Conservation (phyloP, 1,140 invertebrate species). For the Asbolus verrucosus region DNA sequence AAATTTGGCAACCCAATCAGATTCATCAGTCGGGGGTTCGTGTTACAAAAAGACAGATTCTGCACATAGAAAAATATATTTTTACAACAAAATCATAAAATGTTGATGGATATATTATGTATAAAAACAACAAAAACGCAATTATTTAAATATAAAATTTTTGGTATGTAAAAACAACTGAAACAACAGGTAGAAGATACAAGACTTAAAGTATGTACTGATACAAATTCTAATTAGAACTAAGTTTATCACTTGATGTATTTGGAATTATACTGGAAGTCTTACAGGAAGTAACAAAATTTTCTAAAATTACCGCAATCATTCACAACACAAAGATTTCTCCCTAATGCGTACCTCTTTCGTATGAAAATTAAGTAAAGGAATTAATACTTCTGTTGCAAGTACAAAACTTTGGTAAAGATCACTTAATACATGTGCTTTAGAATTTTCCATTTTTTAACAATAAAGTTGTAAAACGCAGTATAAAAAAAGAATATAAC, state of each 20-base stretch:
- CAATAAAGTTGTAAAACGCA: constrained; percentile 20
- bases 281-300: background rate
- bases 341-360: too few species aligned
- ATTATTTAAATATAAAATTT: background rate
- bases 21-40: too few species aligned
- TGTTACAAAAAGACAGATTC: too few species aligned
- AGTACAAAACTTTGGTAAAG: constrained; percentile 21
- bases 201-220: background rate
- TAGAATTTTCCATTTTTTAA: background rate
- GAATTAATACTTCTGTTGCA: constrained; percentile 10
- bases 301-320: background rate
- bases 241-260: background rate
- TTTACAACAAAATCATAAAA: background rate
- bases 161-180: background rate
- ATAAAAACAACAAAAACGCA: background rate
- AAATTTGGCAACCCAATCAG: too few species aligned
- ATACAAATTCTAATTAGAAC: background rate
- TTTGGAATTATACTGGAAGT: constrained; percentile 21
- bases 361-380: background rate
- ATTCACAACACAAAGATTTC: too few species aligned
- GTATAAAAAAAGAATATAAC: constrained; percentile 21
- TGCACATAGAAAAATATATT: constrained; percentile 11
- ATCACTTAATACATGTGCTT: constrained; percentile 4
- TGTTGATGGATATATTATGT: background rate
- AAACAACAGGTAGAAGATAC: background rate